Conservation (phyloP, 2,797 vertebrate genomes). For the Urophycis tenuis region DNA sequence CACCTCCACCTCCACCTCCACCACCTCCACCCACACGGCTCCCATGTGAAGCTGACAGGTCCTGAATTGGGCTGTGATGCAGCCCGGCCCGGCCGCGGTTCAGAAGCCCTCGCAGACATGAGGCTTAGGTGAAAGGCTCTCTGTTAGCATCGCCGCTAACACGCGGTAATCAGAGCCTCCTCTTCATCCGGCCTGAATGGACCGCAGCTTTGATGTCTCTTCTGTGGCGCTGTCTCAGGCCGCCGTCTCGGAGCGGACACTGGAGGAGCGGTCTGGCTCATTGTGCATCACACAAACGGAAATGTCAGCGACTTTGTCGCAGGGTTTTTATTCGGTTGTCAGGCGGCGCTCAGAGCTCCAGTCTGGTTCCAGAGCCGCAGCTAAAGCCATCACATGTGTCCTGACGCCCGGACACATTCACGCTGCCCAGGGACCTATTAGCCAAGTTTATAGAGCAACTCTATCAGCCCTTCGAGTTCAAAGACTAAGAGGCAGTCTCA, state of each 20-base stretch:
- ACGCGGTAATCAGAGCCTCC: constrained; percentile 49
- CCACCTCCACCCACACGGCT: not conserved
- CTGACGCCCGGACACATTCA: constrained; percentile 32
- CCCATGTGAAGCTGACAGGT: not conserved
- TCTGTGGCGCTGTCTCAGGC: not conserved
- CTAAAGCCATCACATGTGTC: constrained; percentile 52
- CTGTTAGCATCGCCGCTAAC: constrained; percentile 53
- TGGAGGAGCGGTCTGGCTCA: constrained; percentile 55
- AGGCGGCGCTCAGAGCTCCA: constrained; percentile 20
- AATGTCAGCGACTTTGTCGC: constrained; percentile 58
- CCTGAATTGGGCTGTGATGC: too few species aligned
- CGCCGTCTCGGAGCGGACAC: not conserved
- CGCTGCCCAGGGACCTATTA: constrained; percentile 60
- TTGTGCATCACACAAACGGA: constrained; percentile 62
- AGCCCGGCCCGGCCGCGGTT: constrained; percentile 37
- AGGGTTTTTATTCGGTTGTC: constrained; percentile 54
- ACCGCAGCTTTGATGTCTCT: constrained; percentile 56
- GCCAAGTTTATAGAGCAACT: constrained; percentile 61
- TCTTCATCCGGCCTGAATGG: constrained; percentile 39
- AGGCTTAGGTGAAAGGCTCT: constrained; percentile 50
- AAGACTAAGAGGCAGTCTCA: constrained; percentile 40
- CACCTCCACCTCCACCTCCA: too few species aligned
- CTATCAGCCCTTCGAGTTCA: constrained; percentile 54
- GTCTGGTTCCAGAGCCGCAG: constrained; percentile 43
- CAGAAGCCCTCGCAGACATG: constrained; percentile 51